Conservation (phyloP, 1,140 invertebrate genomes). For the Lordiphosa stackelbergi region DNA sequence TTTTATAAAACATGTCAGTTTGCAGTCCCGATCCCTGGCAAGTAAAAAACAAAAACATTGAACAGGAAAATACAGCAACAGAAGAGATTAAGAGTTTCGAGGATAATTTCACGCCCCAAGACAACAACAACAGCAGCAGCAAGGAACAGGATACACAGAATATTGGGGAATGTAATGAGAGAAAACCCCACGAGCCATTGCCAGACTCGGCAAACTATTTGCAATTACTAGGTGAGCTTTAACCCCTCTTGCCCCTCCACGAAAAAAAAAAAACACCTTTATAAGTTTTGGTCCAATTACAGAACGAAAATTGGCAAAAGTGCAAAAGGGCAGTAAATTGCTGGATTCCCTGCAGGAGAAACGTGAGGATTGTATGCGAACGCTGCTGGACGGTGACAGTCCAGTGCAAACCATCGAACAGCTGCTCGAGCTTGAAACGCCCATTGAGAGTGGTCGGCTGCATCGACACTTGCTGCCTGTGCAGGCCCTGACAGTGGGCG, state of each 20-base stretch:
- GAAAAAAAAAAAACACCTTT: no score
- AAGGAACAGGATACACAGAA: constrained; percentile 9
- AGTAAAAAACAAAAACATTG: constrained; percentile 30
- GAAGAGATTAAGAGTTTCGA: constrained; percentile 70
- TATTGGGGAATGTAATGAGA: constrained; percentile 15
- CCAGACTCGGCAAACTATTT: constrained; percentile 73
- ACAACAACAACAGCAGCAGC: constrained; percentile 11
- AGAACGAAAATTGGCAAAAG: constrained; percentile 78
- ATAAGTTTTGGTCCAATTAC: background rate
- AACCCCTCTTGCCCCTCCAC: rapidly evolving
- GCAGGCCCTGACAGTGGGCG: constrained; percentile 78
- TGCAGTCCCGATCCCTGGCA: constrained; percentile 61
- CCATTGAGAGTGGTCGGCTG: constrained; percentile 71
- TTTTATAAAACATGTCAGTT: constrained; percentile 60
- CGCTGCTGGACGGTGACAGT: constrained; percentile 62
- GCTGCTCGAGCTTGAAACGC: constrained; percentile 74
- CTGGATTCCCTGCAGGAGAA: constrained; percentile 78
- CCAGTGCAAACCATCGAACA: constrained; percentile 45
- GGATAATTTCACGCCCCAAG: constrained; percentile 77
- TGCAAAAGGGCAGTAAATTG: constrained; percentile 77
- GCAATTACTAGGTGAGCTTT: constrained; percentile 48
- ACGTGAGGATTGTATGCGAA: constrained; percentile 77
- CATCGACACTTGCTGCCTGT: constrained; percentile 77
- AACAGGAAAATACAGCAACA: constrained; percentile 18
- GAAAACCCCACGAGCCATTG: constrained; percentile 59